These are phyloP conservation scores for Agrenia bidenticulata DNA, from an alignment of 2,888 invertebrate species.

Conservation along the genomic window DNA sequence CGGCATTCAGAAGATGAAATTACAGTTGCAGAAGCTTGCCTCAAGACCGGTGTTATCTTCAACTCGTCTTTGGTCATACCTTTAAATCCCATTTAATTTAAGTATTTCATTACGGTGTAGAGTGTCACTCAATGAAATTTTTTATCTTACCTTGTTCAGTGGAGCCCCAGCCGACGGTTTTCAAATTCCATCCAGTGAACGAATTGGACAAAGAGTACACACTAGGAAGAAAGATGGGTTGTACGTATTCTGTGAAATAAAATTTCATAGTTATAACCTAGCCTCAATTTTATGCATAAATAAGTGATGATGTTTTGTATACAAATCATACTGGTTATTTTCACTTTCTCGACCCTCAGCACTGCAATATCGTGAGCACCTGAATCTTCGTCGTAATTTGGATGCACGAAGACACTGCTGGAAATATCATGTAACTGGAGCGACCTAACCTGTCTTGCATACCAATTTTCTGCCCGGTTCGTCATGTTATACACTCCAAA, in stretches of 20 bases:
- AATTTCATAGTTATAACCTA: background rate
- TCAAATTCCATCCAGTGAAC: slow-evolving; percentile 40
- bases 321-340: slow-evolving; percentile 25
- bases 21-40: slow-evolving; percentile 37
- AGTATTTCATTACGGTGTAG: background rate
- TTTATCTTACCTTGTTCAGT: slow-evolving; percentile 31
- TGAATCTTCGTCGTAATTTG: slow-evolving; percentile 39
- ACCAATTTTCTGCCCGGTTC: slow-evolving; percentile 40
- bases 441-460: slow-evolving; percentile 37
- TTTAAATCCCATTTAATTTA: background rate
- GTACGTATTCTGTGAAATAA: slow-evolving; percentile 39
- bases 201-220: slow-evolving; percentile 38
- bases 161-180: slow-evolving; percentile 46
- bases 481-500: slow-evolving; percentile 45
- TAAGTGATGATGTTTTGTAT: background rate
- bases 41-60: slow-evolving; percentile 39
- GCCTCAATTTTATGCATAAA: background rate
- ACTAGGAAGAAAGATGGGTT: slow-evolving; percentile 47
- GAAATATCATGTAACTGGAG: slow-evolving; percentile 32
- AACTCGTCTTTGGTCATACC: slow-evolving; percentile 11
- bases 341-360: slow-evolving; percentile 27
- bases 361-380: slow-evolving; percentile 48
- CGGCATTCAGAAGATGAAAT: slow-evolving; percentile 41
- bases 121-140: no score
- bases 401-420: slow-evolving; percentile 40